These are phyloP conservation scores for Odiellus spinosus DNA, from an alignment of 2,888 invertebrate genomes.

Conservation along the genomic window DNA sequence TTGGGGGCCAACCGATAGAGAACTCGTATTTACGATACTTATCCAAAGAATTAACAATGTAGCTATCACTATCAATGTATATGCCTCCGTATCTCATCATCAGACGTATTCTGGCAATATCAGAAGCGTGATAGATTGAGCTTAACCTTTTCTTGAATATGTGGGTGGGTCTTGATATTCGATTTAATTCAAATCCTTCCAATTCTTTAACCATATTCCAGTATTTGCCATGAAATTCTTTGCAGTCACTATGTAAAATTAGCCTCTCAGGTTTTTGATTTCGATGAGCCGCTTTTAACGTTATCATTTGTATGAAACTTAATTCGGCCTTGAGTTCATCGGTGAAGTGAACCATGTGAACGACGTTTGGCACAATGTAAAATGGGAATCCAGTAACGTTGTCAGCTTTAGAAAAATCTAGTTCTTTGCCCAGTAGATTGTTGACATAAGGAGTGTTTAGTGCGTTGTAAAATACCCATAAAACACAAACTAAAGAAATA, in stretches of 20 bases:
- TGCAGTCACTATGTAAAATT: slow-evolving; percentile 26
- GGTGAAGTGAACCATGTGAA: slow-evolving; percentile 26
- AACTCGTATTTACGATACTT: slow-evolving; percentile 28
- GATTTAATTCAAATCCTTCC: slow-evolving; percentile 13
- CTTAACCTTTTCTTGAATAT: slow-evolving; percentile 31
- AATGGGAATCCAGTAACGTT: slow-evolving; percentile 22
- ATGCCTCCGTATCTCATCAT: slow-evolving; percentile 30
- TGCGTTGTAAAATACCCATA: too few species aligned
- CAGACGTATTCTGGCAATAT: slow-evolving; percentile 28
- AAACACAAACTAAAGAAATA: too few species aligned
- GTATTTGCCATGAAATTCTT: slow-evolving; percentile 18
- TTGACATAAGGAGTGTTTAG: too few species aligned
- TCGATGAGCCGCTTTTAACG: slow-evolving; percentile 25
- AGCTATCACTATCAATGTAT: slow-evolving; percentile 29
- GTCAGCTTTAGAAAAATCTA: slow-evolving; percentile 12
- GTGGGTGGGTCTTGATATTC: slow-evolving; percentile 24
- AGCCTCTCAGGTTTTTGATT: slow-evolving; percentile 26
- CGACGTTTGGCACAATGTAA: slow-evolving; percentile 27
- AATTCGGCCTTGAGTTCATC: slow-evolving; percentile 13
- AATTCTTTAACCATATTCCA: slow-evolving; percentile 19
- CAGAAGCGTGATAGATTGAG: slow-evolving; percentile 30
- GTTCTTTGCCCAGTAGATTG: slow-evolving; percentile 5
- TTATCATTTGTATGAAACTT: slow-evolving; percentile 26
- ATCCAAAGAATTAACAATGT: slow-evolving; percentile 27
- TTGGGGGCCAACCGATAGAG: slow-evolving; percentile 28